Percentiles rank a stretch among this genome's conserved stretches.
phyloP scores from a whole-genome alignment of 1,140 invertebrate genomes.

The Anastatus disparis region DNA sequence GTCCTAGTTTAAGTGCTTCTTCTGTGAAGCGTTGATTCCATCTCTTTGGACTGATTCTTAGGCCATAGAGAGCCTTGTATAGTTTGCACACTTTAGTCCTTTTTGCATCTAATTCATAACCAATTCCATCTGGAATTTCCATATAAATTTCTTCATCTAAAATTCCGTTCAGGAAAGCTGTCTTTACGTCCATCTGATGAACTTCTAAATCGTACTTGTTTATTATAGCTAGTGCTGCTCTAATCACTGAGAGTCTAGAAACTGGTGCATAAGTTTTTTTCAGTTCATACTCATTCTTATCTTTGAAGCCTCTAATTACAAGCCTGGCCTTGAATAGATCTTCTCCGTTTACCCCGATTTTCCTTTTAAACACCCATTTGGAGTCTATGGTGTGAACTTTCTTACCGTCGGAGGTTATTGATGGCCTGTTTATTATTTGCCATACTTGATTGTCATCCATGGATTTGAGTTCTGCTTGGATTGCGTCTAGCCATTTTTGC shows the following conservation, averaged over 20 bases:
- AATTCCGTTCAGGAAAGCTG: neutral
- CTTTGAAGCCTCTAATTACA: conserved; percentile 11
- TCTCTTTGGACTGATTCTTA: conserved; percentile 9
- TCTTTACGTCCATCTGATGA: neutral
- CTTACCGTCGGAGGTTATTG: neutral
- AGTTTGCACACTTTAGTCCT: neutral
- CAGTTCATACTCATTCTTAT: neutral
- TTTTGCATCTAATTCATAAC: neutral
- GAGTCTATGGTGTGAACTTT: conserved; percentile 11
- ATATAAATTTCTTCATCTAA: neutral
- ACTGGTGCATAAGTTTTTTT: conserved; percentile 4
- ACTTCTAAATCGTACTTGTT: neutral
- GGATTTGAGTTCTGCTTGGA: conserved; percentile 6
- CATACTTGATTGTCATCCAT: conserved; percentile 11
- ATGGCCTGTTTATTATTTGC: neutral
- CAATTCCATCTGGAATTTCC: neutral
- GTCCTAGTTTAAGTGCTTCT: neutral
- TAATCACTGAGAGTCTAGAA: neutral
- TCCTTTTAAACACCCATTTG: conserved; percentile 26
- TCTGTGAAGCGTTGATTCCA: conserved; percentile 3
- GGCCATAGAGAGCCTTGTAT: neutral
- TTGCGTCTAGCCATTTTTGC: neutral
- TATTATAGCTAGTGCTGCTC: neutral
- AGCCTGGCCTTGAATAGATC: neutral
- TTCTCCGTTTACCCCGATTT: neutral